Evolutionary conservation across 2,797 vertebrate genomes (phyloP), one percentile per base, ranked within the genome.

Genomic region (Myripristis jacobus): DNA sequence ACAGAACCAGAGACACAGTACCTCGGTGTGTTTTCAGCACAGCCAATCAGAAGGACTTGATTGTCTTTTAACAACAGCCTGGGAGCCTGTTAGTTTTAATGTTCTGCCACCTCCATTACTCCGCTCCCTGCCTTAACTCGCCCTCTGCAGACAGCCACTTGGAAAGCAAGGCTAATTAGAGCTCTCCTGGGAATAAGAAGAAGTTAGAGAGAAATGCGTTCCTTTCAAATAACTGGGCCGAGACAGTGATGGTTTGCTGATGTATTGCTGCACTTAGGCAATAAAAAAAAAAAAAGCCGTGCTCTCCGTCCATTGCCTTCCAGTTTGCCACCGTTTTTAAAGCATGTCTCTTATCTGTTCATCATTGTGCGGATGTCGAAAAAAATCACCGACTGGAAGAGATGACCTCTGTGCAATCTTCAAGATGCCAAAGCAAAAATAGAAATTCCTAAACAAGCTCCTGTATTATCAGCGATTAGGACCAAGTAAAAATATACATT

Each of bases 121-220:
- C 54, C n/a, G 43, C 54, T 47, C 55, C 70, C 61, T 72, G 59
- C 75, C 66, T 83, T 46, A 60, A 66, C 59, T 64, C 18, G 0
- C 75, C 87, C 79, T 21, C 47, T 34, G 63, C 0, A 12, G 73
- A 82, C 64, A 70, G 75, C 18, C 2, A 53, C 21, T 61, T 25
- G 68, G 70, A 68, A 85, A 81, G 80, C 22, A 59, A 4, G 9
- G 15, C 79, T 87, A 90, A 92, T 92, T 87, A 85, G 83, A 61
- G 61, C 69, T 80, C 79, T 73, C 69, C 54, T 36, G 31, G 67
- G 77, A 86, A 80, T 86, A 68, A 70, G 83, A 70, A 66, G 67
- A 81, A 82, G 75, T 60, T 24, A 24, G 59, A 46, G 64, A 77
- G 75, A 72, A 73, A 83, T 60, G 72, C 70, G 77, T 80, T 74